Evolutionary conservation across 2,888 invertebrate genomes (phyloP).

Genomic region (Venusia cambrica): DNA sequence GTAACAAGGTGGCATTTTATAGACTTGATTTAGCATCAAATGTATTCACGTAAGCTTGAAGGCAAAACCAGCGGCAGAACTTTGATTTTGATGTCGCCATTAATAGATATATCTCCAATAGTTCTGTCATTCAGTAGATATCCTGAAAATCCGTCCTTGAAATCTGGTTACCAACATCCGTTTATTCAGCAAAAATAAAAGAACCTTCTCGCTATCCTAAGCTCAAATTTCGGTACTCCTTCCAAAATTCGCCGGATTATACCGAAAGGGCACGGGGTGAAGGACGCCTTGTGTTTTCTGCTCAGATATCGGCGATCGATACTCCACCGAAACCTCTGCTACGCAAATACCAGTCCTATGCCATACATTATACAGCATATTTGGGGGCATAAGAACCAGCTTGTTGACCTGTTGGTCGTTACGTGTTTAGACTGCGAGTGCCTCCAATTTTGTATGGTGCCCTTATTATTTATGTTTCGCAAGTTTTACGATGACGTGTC

Average conservation of each 20-base stretch:
- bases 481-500: conserved; percentile 37
- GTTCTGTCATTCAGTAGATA: no score
- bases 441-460: conserved; percentile 37
- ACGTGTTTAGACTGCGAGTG: conserved; percentile 42
- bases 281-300: conserved; percentile 56
- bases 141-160: no score
- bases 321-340: conserved; percentile 35
- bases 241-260: conserved; percentile 44
- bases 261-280: conserved; percentile 71
- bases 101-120: no score
- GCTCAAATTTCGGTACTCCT: conserved; percentile 31
- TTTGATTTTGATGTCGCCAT: no score
- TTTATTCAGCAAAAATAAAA: conserved; percentile 1
- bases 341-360: conserved; percentile 35
- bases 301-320: conserved; percentile 62
- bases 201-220: conserved; percentile 4
- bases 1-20: conserved; percentile 10
- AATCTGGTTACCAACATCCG: conserved; percentile 4
- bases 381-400: conserved; percentile 10
- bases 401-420: conserved; percentile 50
- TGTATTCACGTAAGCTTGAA: no score
- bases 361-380: conserved; percentile 13
- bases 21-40: no score
- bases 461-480: conserved; percentile 38
- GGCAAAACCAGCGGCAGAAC: no score